Evolutionary conservation across 2,113 vertebrate genomes (phyloP).

Genomic region (Columba livia): DNA sequence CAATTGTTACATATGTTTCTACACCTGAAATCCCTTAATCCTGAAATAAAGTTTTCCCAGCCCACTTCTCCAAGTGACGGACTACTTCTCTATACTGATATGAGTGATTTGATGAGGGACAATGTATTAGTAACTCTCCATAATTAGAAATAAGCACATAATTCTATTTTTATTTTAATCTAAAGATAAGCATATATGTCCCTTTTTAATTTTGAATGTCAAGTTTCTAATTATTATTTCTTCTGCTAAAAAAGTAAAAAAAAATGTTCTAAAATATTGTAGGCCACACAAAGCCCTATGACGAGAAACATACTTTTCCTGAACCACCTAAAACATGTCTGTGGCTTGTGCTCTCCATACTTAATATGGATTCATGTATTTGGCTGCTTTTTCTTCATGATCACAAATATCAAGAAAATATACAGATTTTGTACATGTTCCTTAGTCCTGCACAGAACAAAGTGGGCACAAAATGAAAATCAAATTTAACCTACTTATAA

Average conservation of each 20-base stretch:
- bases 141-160: background rate
- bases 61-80: background rate
- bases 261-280: background rate
- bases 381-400: background rate
- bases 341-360: background rate
- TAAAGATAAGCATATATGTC: background rate
- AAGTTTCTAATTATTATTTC: background rate
- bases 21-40: background rate
- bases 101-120: accelerated
- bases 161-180: background rate
- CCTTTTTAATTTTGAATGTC: background rate
- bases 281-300: background rate
- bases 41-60: background rate
- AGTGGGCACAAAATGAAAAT: background rate
- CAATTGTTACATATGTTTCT: background rate
- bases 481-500: background rate
- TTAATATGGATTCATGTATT: background rate
- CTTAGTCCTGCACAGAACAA: background rate
- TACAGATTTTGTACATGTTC: background rate
- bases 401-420: background rate
- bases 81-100: background rate
- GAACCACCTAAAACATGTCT: background rate
- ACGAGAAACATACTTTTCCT: background rate
- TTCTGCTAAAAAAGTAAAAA: background rate
- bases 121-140: background rate